Evolutionary conservation across 2,888 invertebrate genomes (phyloP), one percentile per base, ranked within the genome.

Genomic region (Nemapogon koenigi): DNA sequence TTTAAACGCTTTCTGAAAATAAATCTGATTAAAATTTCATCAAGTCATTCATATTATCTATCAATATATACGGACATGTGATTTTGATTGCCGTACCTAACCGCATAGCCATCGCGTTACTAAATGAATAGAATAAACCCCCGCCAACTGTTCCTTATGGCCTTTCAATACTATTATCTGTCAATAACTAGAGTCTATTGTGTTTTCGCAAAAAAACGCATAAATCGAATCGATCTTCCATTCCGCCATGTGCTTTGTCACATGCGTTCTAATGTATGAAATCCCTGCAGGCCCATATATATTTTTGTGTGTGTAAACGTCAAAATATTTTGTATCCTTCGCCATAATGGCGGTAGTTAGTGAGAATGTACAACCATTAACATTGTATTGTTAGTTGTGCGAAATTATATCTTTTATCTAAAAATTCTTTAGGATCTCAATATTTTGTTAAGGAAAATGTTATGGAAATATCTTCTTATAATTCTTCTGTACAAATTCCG

Each of bases 311-410:
- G 55, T 54, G 59, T 56, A 60, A 64, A 69, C 49, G 78, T 76
- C 78, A 75, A 73, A 78, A 78, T 75, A 78, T 78, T 78, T 70
- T 66, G 66, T 70, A 64, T 72, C 70, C 63, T 64, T 61, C 65
- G 67, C 64, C 62, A 63, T 72, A 73, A 75, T 73, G 73, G 68
- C 47, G 45, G 35, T 26, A 51, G 53, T 67, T 64, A 31, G 31
- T 31, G 16, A 31, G 15, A 17, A 16, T 19, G 33, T 33, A 19
- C 19, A 13, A n/a, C 55, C 62, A 69, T 72, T 72, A 69, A 59
- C 52, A 50, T 58, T 53, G 50, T 53, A 73, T 76, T 75, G 72
- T 75, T 64, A 53, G 52, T 51, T 19, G 6, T 19, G 18, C 19
- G 6, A 16, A 18, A 33, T 33, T 14, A 33, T 13, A 33, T 33